Percentiles rank a stretch among this genome's conserved stretches.
Evolutionary conservation across 2,113 vertebrate species (phyloP).

Genomic region (Syrrhaptes paradoxus): DNA sequence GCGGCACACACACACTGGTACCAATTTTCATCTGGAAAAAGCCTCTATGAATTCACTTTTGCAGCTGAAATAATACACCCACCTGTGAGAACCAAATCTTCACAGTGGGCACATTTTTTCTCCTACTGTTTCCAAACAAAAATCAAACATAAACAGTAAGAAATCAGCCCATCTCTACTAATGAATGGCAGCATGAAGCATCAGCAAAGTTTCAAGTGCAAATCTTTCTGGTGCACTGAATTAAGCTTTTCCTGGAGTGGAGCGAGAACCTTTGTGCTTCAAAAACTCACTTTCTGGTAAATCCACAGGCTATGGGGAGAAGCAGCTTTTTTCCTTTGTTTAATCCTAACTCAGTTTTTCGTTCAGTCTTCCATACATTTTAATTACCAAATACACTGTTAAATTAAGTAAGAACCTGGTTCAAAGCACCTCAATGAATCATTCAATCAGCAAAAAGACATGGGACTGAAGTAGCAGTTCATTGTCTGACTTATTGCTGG

Average conservation of each 20-base stretch:
- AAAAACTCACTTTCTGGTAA: neutral
- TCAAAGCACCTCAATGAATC: neutral
- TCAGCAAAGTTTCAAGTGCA: neutral
- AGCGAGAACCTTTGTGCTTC: neutral
- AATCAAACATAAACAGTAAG: neutral
- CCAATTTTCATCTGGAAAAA: neutral
- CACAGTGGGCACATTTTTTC: neutral
- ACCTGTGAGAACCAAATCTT: neutral
- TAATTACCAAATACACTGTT: neutral
- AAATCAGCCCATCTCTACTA: neutral
- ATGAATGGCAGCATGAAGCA: constrained; percentile 1
- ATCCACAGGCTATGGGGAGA: neutral
- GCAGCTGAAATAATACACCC: constrained; percentile 20
- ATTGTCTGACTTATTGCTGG: neutral
- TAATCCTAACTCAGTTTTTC: neutral
- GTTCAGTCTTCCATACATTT: neutral
- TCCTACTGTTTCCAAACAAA: constrained; percentile 43
- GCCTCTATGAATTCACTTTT: neutral
- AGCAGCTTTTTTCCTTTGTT: neutral
- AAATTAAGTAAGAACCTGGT: neutral
- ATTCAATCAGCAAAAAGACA: neutral
- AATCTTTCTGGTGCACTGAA: neutral
- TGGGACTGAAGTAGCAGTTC: neutral
- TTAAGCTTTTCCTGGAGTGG: neutral
- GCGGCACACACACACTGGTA: neutral